phyloP scores from a whole-genome alignment of 1,140 invertebrate genomes.

The Coenobita brevimanus region DNA sequence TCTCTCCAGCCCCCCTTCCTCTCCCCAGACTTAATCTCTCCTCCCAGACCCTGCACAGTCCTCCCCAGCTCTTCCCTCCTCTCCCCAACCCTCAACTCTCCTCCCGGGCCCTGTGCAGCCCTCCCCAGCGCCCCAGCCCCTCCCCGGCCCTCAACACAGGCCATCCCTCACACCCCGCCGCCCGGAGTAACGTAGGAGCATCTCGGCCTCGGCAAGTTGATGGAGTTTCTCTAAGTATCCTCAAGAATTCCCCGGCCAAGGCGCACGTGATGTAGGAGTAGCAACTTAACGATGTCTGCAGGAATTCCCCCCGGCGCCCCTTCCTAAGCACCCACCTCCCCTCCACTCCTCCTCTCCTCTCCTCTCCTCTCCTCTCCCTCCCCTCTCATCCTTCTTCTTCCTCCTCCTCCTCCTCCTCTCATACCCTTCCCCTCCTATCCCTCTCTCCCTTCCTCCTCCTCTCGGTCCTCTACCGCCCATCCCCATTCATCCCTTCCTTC shows the following conservation, averaged over 20 bases:
- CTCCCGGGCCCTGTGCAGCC: neutral
- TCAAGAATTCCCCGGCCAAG: slow-evolving; percentile 27
- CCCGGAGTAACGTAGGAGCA: slow-evolving; percentile 18
- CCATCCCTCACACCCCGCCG: neutral
- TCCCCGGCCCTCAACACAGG: neutral
- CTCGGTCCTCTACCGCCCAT: neutral
- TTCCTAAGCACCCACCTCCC: neutral
- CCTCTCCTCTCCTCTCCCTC: neutral
- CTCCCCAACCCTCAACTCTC: neutral
- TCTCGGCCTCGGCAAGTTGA: slow-evolving; percentile 41
- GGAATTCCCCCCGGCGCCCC: slow-evolving; percentile 4
- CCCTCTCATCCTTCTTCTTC: neutral
- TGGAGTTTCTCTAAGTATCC: slow-evolving; percentile 46
- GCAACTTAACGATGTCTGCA: slow-evolving; percentile 48
- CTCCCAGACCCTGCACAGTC: neutral
- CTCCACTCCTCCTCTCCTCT: neutral
- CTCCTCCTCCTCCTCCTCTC: neutral
- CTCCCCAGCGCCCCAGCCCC: neutral
- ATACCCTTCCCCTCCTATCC: neutral
- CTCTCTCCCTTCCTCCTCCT: neutral
- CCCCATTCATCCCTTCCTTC: neutral
- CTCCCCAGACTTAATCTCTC: too few relatives aligned
- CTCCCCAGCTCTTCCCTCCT: neutral
- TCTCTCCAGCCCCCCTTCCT: too few relatives aligned
- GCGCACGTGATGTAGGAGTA: slow-evolving; percentile 23